These are phyloP conservation scores for Tamandua tetradactyla DNA, from an alignment of 2,797 vertebrate species.

Conservation along the genomic window DNA sequence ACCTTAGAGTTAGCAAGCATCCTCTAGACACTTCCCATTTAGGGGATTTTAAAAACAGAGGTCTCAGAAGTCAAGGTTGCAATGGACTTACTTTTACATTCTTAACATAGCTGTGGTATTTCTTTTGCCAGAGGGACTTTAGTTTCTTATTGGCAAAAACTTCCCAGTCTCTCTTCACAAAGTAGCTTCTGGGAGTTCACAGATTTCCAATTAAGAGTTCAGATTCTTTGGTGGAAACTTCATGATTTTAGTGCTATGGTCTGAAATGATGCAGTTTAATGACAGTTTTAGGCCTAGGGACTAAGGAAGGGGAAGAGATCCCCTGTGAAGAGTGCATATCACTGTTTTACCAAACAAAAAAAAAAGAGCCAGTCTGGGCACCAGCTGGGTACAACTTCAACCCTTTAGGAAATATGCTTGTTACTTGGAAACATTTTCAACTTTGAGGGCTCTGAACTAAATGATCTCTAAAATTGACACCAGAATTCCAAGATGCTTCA, in stretches of 20 bases:
- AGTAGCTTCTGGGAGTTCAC: conserved; percentile 43
- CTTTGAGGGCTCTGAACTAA: neutral
- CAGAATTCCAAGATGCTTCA: neutral
- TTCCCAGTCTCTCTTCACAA: neutral
- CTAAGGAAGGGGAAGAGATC: neutral
- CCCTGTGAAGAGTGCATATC: neutral
- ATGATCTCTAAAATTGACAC: neutral
- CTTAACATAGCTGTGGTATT: conserved; percentile 3
- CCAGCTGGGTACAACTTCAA: neutral
- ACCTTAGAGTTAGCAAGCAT: neutral
- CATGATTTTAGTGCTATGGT: neutral
- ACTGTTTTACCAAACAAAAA: neutral
- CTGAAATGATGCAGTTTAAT: neutral
- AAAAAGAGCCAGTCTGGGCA: neutral
- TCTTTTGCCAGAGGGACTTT: conserved; percentile 24
- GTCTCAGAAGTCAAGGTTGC: neutral
- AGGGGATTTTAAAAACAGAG: conserved; percentile 33
- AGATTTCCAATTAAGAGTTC: conserved; percentile 38
- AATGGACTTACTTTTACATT: conserved; percentile 5
- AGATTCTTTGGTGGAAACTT: conserved; percentile 7
- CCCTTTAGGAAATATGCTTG: conserved; percentile 7
- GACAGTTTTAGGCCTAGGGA: conserved; percentile 21
- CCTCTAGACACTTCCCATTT: neutral
- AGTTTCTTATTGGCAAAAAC: conserved; percentile 44
- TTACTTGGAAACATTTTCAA: conserved; percentile 18